Base-by-base conservation (phyloP, 2,113 vertebrate species). In the Elaphurus davidianus region DNA sequence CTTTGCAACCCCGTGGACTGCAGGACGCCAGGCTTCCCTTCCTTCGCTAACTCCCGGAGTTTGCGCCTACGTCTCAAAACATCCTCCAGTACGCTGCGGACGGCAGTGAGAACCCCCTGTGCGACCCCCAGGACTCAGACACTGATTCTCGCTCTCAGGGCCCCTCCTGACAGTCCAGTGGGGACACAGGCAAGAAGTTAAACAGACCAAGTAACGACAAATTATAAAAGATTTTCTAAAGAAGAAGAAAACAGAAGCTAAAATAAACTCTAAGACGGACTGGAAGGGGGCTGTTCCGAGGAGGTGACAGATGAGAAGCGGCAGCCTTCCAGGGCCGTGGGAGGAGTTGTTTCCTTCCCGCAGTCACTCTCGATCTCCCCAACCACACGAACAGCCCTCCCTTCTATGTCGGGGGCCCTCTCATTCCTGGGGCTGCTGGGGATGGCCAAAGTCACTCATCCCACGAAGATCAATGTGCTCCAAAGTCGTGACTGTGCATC, bases 1-100 rank as follows among this genome's bases (percentile, higher is more conserved):
- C 13, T 36, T 1, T 10, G 17, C 17, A 25, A 13, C 36, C 21
- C 36, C 36, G 0, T 7, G 71, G 36, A 15, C 40, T 6, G 36
- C 71, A 43, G 67, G n/a, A 5, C 0, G 36, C 71, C 36, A 76
- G 11, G 23, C 12, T 13, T 43, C 12, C 71, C 1, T 6, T 13
- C 71, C 23, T 7, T 27, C 71, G 14, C 40, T 15, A 2, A 27
- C 12, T 0, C 71, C 71, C 23, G 0, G 71, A 40, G 71, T 76
- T 5, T 27, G 23, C 3, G 5, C 17, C 0, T 1, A 1, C 0
- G 30, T 5, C 78, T n/a, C 43, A 7, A 3, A 9, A 16, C 2
- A 14, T 7, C 12, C 6, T 7, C 25, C 55, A 7, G 1, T 2
- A 7, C 5, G 2, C 90, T 1, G 15, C 4, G 4, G 28, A 16